Base-by-base conservation (phyloP, 2,888 invertebrate genomes). In the Sussaba pulchella region DNA sequence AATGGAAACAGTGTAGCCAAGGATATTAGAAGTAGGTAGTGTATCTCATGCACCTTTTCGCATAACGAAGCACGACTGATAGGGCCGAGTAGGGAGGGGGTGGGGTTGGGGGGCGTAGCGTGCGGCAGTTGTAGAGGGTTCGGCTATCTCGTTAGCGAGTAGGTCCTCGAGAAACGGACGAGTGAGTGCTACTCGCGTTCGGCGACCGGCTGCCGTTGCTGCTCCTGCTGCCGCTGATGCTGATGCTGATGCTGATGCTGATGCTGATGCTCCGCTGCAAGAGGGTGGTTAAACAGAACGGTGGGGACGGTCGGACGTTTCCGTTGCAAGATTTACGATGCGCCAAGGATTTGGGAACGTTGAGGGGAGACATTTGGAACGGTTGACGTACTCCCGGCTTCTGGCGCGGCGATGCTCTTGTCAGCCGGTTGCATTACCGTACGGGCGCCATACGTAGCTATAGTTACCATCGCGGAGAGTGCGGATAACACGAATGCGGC, bases 241-340 rank as follows among this genome's bases (percentile, higher is more conserved):
- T 59, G 31, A 6, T 59, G 63, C 73, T 72, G 74, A 50, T 83
- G 45, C 31, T 79, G 41, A 12, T 19, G 39, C 59, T 59, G 31
- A 6, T n/a, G n/a, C n/a, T 31, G 31, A 31, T 31, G 31, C 31
- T 6, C 6, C 31, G 31, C 31, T 31, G 2, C 31, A 6, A 21
- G 21, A 59, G 14, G 39, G 36, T 39, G 41, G n/a, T 45, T 26
- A 26, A 36, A 61, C 54, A 69, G 50, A 67, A 79, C 64, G 31
- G 19, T 31, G 70, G 79, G 81, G 64, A 41, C 47, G 80, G 50
- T 74, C 78, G 84, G 82, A 81, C 71, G 70, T 59, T 57, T 82
- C 78, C 83, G 84, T 84, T 88, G 87, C 85, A 87, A 88, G 86
- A 88, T 88, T 88, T 88, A 88, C 86, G 85, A 85, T 79, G 82